These are phyloP conservation scores for Dascyllus trimaculatus DNA, from an alignment of 2,113 vertebrate species.

Conservation along the genomic window DNA sequence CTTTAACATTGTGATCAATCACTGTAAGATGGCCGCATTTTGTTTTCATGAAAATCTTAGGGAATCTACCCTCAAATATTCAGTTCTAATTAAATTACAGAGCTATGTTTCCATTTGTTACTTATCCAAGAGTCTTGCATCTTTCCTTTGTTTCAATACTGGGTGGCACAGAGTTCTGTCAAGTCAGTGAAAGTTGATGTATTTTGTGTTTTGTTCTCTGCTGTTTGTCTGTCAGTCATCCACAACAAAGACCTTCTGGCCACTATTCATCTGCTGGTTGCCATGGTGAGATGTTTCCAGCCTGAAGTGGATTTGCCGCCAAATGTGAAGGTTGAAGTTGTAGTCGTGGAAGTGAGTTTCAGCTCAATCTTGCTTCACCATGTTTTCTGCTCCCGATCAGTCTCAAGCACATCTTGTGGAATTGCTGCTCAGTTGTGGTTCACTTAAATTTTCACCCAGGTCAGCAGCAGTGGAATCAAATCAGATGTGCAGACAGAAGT, in stretches of 20 bases:
- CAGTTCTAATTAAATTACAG: not conserved
- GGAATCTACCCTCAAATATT: not conserved
- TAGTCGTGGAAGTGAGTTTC: slow-evolving; percentile 87
- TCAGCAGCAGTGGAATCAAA: slow-evolving; percentile 87
- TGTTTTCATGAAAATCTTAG: not conserved
- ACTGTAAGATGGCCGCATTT: too few relatives aligned
- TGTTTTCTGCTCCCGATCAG: not conserved
- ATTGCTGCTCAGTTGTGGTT: not conserved
- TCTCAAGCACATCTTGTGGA: not conserved
- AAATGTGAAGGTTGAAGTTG: slow-evolving; percentile 89
- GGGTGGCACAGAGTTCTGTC: slow-evolving; percentile 9
- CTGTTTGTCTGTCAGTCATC: slow-evolving; percentile 82
- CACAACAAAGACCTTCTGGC: slow-evolving; percentile 91
- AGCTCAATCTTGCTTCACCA: not conserved
- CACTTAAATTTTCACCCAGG: slow-evolving; percentile 75
- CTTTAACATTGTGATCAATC: too few relatives aligned
- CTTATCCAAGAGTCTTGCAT: not conserved
- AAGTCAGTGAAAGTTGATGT: not conserved
- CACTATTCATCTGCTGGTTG: slow-evolving; percentile 93
- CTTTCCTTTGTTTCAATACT: slow-evolving; percentile 9
- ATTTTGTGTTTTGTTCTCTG: slow-evolving; percentile 41
- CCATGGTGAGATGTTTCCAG: slow-evolving; percentile 89
- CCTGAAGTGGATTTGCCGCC: slow-evolving; percentile 86
- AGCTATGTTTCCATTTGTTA: not conserved
- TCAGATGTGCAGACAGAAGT: slow-evolving; percentile 82